Evolutionary conservation across 2,888 invertebrate species (phyloP).

Genomic region (Sinodicranocentrus sp.): DNA sequence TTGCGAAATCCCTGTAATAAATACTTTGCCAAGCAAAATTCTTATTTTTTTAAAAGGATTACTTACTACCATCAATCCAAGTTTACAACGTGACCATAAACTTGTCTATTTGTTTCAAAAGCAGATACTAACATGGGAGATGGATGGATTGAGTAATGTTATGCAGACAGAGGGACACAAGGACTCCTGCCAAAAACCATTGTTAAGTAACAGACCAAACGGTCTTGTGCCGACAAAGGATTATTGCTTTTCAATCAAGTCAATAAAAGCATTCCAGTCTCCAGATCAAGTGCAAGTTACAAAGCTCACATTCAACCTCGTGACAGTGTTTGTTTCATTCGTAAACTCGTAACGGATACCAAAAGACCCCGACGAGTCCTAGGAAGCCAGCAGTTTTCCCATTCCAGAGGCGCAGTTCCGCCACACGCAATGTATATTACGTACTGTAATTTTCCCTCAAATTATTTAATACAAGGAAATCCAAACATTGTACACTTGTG

Average conservation of each 20-base stretch:
- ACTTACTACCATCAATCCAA: constrained; percentile 5
- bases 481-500: constrained; percentile 5
- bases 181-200: constrained; percentile 15
- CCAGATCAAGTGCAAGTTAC: not conserved
- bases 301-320: not conserved
- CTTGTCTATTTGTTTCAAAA: constrained; percentile 19
- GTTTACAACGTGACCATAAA: constrained; percentile 40
- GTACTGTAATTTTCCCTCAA: not conserved
- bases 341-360: no score
- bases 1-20: constrained; percentile 43
- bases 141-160: constrained; percentile 7
- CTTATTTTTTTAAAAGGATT: not conserved
- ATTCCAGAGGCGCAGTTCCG: constrained; percentile 47
- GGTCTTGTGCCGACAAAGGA: constrained; percentile 25
- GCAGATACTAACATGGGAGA: not conserved
- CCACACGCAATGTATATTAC: constrained; percentile 17
- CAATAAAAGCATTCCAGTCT: no score
- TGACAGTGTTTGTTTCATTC: no score
- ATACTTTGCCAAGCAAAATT: constrained; percentile 12
- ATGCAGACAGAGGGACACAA: not conserved
- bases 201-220: constrained; percentile 2
- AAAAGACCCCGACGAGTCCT: not conserved
- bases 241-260: constrained; percentile 35
- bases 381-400: constrained; percentile 39
- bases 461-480: not conserved